A percentile compares a stretch with the other conserved stretches of the same genome.
These are phyloP conservation scores for Drosophila kuntzei DNA, from an alignment of 2,888 invertebrate genomes.

Conservation along the genomic window DNA sequence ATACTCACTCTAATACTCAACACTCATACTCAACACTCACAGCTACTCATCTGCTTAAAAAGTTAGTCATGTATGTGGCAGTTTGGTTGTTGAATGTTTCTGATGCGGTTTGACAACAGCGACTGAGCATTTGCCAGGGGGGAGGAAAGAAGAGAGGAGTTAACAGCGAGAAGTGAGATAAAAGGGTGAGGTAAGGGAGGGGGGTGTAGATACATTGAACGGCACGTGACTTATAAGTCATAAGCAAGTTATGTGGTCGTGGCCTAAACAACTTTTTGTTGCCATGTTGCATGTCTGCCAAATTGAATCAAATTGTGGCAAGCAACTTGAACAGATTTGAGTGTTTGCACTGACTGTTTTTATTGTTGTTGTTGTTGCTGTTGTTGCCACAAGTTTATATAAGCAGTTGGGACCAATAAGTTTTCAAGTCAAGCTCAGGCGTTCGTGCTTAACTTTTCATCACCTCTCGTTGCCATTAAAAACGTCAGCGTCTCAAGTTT, in stretches of 20 bases:
- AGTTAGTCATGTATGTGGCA: conserved; percentile 59
- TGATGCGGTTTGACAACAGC: conserved; percentile 71
- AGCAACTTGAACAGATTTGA: conserved; percentile 73
- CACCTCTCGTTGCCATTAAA: conserved; percentile 39
- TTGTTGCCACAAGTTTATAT: conserved; percentile 48
- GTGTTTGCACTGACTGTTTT: conserved; percentile 39
- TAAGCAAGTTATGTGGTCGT: conserved; percentile 68
- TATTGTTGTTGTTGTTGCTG: conserved; percentile 17
- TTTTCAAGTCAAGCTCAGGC: conserved; percentile 44
- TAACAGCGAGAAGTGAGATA: conserved; percentile 19
- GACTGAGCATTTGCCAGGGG: conserved; percentile 2
- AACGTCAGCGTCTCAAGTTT: conserved; percentile 37
- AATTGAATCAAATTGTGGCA: conserved; percentile 77
- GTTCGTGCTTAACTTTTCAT: conserved; percentile 45
- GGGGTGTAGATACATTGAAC: neutral
- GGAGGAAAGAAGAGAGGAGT: neutral
- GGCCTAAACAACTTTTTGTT: conserved; percentile 60
- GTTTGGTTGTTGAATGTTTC: conserved; percentile 55
- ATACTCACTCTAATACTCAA: conserved; percentile 1
- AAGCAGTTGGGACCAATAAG: conserved; percentile 52
- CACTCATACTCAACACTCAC: neutral
- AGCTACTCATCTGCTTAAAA: conserved; percentile 45
- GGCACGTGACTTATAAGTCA: conserved; percentile 73
- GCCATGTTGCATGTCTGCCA: conserved; percentile 64
- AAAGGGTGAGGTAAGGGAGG: too few species aligned